Evolutionary conservation across 2,888 invertebrate genomes (phyloP), one percentile per base, ranked within the genome.

Genomic region (Coronaproctus castanopsis): DNA sequence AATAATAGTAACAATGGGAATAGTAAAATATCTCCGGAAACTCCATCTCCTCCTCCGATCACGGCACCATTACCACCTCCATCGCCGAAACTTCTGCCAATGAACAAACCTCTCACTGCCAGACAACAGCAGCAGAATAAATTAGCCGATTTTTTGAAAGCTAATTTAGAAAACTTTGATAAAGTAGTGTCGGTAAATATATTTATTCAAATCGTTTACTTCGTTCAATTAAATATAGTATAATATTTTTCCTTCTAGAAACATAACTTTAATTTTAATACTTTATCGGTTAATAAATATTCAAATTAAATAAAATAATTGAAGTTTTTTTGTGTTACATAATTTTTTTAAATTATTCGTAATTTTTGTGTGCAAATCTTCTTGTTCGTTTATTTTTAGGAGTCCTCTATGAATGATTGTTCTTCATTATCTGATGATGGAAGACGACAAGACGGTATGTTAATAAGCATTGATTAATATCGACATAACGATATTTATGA

Each of bases 161-260:
- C 82, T 8, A 84, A 83, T 71, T 70, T 83, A 63, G 84, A 85
- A 67, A 82, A 78, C 68, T 71, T 84, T 62, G 84, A 84, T 70
- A 82, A 58, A 51, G 60, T 20, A 54, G 57, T 57, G 54, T 60
- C 50, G 60, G 57, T 57, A 36, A 36, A 14, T 36, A 14, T 14
- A 14, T 36, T 5, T 5, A 36, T 36, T 36, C 14, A 36, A 36
- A n/a, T n/a, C n/a, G n/a, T n/a, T n/a, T n/a, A n/a, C n/a, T n/a
- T 36, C 36, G 36, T 36, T 8, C 36, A 36, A 36, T 36, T 36
- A 36, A 14, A 8, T 5, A 8, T 36, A n/a, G n/a, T n/a, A n/a
- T n/a, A n/a, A n/a, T n/a, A n/a, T n/a, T n/a, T n/a, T n/a, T n/a
- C n/a, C n/a, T n/a, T n/a, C n/a, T n/a, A n/a, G n/a, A n/a, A n/a